Evolutionary conservation across 2,113 vertebrate species (phyloP).

Genomic region (Gobius niger): DNA sequence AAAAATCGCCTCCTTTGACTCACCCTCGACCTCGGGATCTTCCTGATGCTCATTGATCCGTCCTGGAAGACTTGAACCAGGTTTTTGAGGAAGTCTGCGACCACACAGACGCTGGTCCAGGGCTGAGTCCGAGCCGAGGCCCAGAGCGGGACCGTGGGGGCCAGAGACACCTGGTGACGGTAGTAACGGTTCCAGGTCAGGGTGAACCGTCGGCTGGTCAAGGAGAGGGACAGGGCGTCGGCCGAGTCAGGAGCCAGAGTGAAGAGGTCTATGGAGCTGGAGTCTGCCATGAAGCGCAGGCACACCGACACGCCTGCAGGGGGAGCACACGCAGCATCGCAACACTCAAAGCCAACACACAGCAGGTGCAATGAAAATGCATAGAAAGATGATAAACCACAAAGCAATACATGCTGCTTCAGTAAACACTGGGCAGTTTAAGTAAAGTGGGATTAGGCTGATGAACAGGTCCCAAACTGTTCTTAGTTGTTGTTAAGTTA

Average conservation of each 20-base stretch:
- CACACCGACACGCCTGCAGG: constrained; percentile 57
- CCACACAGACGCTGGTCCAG: constrained; percentile 61
- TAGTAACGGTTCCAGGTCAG: not conserved
- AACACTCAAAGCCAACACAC: too few species aligned
- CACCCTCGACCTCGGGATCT: constrained; percentile 10
- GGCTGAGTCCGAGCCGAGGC: not conserved
- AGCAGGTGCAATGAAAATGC: too few species aligned
- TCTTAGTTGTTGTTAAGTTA: too few species aligned
- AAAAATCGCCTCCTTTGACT: constrained; percentile 3
- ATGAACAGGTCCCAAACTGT: too few species aligned
- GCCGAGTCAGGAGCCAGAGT: constrained; percentile 27
- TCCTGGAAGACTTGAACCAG: constrained; percentile 53
- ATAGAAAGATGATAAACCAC: too few species aligned
- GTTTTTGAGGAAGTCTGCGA: constrained; percentile 21
- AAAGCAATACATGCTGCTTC: too few species aligned
- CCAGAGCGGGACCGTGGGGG: not conserved
- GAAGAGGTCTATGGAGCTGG: not conserved
- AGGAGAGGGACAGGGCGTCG: not conserved
- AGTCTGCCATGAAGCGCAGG: constrained; percentile 47
- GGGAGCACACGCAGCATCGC: not conserved
- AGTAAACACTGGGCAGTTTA: too few species aligned
- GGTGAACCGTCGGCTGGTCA: accelerated
- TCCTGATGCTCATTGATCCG: constrained; percentile 51
- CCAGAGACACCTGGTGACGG: not conserved
- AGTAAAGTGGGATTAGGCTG: too few species aligned